phyloP scores from a whole-genome alignment of 1,140 invertebrate species.

The Anadara kagoshimensis region DNA sequence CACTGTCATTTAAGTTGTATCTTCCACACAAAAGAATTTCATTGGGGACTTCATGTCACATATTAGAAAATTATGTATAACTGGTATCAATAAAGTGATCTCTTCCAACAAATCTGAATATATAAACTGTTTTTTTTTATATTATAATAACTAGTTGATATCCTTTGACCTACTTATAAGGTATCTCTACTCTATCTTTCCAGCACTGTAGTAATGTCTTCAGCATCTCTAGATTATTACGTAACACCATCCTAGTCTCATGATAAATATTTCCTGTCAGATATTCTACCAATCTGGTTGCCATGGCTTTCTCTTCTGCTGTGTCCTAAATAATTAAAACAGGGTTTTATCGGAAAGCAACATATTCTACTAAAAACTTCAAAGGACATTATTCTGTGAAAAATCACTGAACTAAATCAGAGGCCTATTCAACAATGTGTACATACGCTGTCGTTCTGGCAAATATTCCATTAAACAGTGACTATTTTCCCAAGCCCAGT shows the following conservation, averaged over 20 bases:
- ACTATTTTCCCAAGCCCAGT: too few relatives aligned
- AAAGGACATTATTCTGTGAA: background rate
- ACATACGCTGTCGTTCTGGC: too few relatives aligned
- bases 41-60: too few relatives aligned
- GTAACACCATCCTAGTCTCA: constrained; percentile 75
- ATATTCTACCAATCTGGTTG: constrained; percentile 69
- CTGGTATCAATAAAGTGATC: too few relatives aligned
- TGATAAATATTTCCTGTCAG: constrained; percentile 72
- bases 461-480: too few relatives aligned
- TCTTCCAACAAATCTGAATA: too few relatives aligned
- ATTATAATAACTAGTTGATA: background rate
- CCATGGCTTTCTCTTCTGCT: constrained; percentile 62
- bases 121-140: too few relatives aligned
- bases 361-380: background rate
- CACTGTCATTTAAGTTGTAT: too few relatives aligned
- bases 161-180: constrained; percentile 66
- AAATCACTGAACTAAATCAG: background rate
- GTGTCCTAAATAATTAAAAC: constrained; percentile 47
- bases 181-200: constrained; percentile 75
- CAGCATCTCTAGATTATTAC: constrained; percentile 79
- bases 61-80: too few relatives aligned
- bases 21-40: too few relatives aligned
- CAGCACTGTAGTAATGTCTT: constrained; percentile 78
- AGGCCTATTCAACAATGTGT: too few relatives aligned
- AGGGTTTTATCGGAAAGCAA: background rate